phyloP scores from a whole-genome alignment of 2,113 vertebrate genomes.

The Mormyrus lacerda region DNA sequence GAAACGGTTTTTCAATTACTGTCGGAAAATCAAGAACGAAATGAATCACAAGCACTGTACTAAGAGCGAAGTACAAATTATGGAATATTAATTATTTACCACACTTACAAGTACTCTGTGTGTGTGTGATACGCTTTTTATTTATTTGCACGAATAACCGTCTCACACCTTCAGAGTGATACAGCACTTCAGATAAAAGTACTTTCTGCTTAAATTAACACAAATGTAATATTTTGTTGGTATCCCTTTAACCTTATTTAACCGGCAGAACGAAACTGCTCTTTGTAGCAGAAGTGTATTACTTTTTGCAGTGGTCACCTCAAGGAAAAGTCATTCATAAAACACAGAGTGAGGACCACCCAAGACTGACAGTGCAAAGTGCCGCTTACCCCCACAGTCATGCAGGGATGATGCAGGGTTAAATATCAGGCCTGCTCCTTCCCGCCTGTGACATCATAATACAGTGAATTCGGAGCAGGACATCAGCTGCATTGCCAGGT shows the following conservation, averaged over 20 bases:
- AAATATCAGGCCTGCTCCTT: conserved; percentile 53
- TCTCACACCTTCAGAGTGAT: not conserved
- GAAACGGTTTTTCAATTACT: not conserved
- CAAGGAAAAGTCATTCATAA: not conserved
- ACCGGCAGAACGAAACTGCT: not conserved
- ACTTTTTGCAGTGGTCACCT: not conserved
- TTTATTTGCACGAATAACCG: not conserved
- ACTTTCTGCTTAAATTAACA: not conserved
- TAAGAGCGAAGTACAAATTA: not conserved
- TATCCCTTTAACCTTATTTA: not conserved
- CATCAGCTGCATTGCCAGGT: conserved; percentile 49
- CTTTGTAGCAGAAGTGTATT: not conserved
- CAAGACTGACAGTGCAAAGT: not conserved
- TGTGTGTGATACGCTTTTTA: not conserved
- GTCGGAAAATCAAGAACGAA: not conserved
- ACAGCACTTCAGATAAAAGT: not conserved
- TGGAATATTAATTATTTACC: not conserved
- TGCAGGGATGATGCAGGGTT: conserved; percentile 33
- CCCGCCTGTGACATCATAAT: conserved; percentile 53
- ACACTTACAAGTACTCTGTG: not conserved
- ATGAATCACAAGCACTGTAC: not conserved
- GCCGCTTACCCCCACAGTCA: conserved; percentile 14
- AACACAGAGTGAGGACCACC: not conserved
- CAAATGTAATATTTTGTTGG: not conserved
- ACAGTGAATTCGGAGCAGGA: conserved; percentile 44